phyloP scores from a whole-genome alignment of 2,113 vertebrate species.

The Lutjanus erythropterus region DNA sequence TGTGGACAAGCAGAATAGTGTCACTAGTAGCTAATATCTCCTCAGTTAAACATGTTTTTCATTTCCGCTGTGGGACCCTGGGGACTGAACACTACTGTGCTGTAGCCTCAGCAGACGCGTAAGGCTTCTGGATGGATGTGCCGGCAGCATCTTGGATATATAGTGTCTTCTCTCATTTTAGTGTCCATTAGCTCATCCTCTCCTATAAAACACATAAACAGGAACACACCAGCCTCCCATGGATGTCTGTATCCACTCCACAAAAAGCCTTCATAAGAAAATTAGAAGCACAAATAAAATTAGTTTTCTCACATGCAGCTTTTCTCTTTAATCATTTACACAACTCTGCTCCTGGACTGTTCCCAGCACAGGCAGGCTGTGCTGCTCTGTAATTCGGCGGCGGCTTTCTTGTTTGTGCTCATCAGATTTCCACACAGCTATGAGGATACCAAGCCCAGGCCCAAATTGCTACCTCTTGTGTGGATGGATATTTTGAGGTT shows the following conservation, averaged over 20 bases:
- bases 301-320: slow-evolving; percentile 51
- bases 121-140: slow-evolving; percentile 60
- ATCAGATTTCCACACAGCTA: slow-evolving; percentile 65
- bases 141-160: slow-evolving; percentile 41
- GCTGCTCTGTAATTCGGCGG: slow-evolving; percentile 69
- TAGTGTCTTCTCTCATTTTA: slow-evolving; percentile 40
- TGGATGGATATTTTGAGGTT: slow-evolving; percentile 58
- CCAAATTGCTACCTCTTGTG: slow-evolving; percentile 67
- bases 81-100: slow-evolving; percentile 61
- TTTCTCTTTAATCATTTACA: slow-evolving; percentile 70
- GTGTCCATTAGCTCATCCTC: slow-evolving; percentile 25
- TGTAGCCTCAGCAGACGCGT: slow-evolving; percentile 47
- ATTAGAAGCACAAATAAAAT: slow-evolving; percentile 56
- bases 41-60: slow-evolving; percentile 79
- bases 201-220: slow-evolving; percentile 26
- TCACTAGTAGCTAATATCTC: slow-evolving; percentile 63
- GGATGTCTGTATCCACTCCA: slow-evolving; percentile 13
- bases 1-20: slow-evolving; percentile 34
- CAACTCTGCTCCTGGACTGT: slow-evolving; percentile 56
- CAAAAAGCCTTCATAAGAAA: slow-evolving; percentile 41
- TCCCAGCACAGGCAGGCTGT: slow-evolving; percentile 41
- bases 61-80: slow-evolving; percentile 73
- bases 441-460: slow-evolving; percentile 52
- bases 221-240: slow-evolving; percentile 1
- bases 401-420: slow-evolving; percentile 69